A percentile compares a stretch with the other conserved stretches of the same genome.
These are phyloP conservation scores for Resseliella maxima DNA, from an alignment of 2,888 invertebrate species.

Conservation along the genomic window DNA sequence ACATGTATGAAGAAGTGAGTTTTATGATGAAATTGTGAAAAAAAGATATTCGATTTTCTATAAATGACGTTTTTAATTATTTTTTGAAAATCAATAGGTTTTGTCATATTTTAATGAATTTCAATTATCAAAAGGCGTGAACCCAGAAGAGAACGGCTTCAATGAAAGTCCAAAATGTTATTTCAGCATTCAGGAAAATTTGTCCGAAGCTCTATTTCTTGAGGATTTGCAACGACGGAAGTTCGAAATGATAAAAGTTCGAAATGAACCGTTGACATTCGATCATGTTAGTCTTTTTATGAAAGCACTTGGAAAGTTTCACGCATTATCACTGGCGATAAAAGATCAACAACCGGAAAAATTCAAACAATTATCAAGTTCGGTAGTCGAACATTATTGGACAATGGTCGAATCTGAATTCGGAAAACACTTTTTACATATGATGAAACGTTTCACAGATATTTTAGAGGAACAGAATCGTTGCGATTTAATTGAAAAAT, in stretches of 20 bases:
- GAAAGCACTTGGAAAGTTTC: constrained; percentile 68
- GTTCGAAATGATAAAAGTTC: constrained; percentile 65
- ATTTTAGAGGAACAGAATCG: background rate
- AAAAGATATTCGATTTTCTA: background rate
- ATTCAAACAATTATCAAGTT: constrained; percentile 65
- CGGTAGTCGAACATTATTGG: constrained; percentile 57
- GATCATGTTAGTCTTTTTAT: constrained; percentile 66
- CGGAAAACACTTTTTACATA: background rate
- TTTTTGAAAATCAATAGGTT: background rate
- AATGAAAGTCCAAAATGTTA: constrained; percentile 56
- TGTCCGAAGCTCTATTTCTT: constrained; percentile 65
- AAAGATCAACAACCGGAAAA: constrained; percentile 70
- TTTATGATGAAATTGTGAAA: background rate
- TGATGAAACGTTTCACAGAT: background rate
- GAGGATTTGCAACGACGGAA: constrained; percentile 65
- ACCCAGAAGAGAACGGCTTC: constrained; percentile 40
- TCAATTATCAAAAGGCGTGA: constrained; percentile 57
- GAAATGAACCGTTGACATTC: constrained; percentile 65
- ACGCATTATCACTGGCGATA: constrained; percentile 71
- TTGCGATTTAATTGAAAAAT: constrained; percentile 56
- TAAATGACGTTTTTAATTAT: background rate
- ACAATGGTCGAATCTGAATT: background rate
- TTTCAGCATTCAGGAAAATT: constrained; percentile 60
- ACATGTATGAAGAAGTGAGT: background rate
- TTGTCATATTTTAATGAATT: constrained; percentile 54